Evolutionary conservation across 2,113 vertebrate species (phyloP).

Genomic region (Alexandromys fortis): DNA sequence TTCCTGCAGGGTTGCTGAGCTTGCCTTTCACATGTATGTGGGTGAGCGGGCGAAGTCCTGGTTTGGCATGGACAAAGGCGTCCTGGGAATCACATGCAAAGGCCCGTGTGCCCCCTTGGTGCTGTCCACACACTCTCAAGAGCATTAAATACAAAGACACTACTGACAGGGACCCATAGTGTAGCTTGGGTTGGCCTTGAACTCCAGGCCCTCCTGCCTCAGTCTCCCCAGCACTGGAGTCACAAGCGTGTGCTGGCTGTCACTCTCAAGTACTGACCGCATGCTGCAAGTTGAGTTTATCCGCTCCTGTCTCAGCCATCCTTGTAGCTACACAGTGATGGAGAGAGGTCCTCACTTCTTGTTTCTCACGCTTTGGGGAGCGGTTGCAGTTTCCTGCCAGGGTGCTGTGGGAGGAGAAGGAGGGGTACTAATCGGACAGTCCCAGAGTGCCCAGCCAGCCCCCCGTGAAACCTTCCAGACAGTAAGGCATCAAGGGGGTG

Average conservation of each 20-base stretch:
- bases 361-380: not conserved
- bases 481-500: fast-evolving
- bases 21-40: fast-evolving
- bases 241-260: not conserved
- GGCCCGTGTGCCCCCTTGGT: no score
- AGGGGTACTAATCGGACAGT: fast-evolving
- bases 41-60: fast-evolving
- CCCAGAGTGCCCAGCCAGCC: fast-evolving
- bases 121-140: not conserved
- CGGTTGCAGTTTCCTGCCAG: fast-evolving
- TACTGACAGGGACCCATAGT: not conserved
- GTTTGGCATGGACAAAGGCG: fast-evolving
- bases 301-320: fast-evolving
- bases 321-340: fast-evolving
- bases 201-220: not conserved
- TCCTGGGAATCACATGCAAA: not conserved
- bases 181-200: no score
- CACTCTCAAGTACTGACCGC: fast-evolving
- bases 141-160: not conserved
- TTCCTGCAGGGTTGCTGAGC: fast-evolving
- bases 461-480: fast-evolving
- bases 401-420: not conserved
- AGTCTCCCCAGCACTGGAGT: not conserved
- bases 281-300: fast-evolving
- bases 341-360: fast-evolving